Evolutionary conservation across 2,888 invertebrate species (phyloP).

Genomic region (Tenthredo livida): DNA sequence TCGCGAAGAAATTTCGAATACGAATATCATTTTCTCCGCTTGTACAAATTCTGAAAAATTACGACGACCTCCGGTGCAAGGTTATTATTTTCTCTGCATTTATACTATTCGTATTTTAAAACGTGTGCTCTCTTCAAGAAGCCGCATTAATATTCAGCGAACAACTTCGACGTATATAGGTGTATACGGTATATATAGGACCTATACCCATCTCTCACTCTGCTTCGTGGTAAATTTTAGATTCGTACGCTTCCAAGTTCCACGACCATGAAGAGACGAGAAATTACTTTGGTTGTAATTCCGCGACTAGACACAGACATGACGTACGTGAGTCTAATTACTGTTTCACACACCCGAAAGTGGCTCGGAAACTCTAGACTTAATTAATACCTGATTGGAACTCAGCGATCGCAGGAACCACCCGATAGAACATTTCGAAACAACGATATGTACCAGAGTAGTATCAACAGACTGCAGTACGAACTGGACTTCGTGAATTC

Average conservation of each 20-base stretch:
- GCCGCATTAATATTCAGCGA: neutral
- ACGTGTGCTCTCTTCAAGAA: neutral
- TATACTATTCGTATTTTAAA: neutral
- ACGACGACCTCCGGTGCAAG: conserved; percentile 30
- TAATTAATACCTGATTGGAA: neutral
- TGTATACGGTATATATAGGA: no score
- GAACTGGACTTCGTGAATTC: conserved; percentile 34
- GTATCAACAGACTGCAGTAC: conserved; percentile 1
- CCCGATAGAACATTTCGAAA: neutral
- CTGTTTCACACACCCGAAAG: neutral
- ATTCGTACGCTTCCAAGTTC: conserved; percentile 18
- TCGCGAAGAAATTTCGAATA: conserved; percentile 59
- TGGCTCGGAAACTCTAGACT: neutral
- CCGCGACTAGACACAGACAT: neutral
- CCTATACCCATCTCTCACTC: neutral
- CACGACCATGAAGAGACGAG: neutral
- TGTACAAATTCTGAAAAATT: neutral
- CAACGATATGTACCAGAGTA: conserved; percentile 2
- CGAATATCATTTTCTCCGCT: conserved; percentile 36
- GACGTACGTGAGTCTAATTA: conserved; percentile 30
- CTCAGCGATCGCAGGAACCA: neutral
- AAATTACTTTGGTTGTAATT: conserved; percentile 13
- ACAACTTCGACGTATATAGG: neutral
- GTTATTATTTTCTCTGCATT: neutral
- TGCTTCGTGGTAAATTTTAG: neutral